Evolutionary conservation across 2,888 invertebrate genomes (phyloP), one percentile per base, ranked within the genome.

Genomic region (Leptogaster cylindrica): DNA sequence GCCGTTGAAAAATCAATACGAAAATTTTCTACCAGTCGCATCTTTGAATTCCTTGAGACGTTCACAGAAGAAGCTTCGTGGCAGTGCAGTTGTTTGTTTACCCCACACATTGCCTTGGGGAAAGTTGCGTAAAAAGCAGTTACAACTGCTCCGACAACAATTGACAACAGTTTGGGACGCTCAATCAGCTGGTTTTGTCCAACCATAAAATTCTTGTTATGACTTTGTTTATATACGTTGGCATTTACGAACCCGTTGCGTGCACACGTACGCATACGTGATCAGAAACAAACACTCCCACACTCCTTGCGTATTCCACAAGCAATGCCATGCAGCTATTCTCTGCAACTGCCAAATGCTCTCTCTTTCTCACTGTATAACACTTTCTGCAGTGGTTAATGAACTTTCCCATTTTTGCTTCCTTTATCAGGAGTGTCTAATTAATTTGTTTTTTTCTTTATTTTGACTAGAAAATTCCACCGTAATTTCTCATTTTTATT

Each of bases 1-100:
- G n/a, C 25, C 31, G 25, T 58, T 39, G 58, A 41, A 58, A 58
- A 58, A 58, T 58, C 58, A 25, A 58, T 58, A 58, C 23, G 12
- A 36, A 20, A 58, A 58, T 41, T 39, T 23, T 41, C 41, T 25
- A 25, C 23, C 23, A 58, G 55, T 18, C 4, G 25, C 27, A 12
- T 25, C n/a, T n/a, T 16, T 51, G 28, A 23, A 58, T 58, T 58
- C 58, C 58, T 58, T 39, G 39, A n/a, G 16, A 51, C 12, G 51
- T 14, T 4, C 27, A 18, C 23, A 12, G 10, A 20, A 8, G 2
- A 31, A n/a, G n/a, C 5, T n/a, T 20, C 41, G 6, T 41, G 16
- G 41, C 41, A 0, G 14, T 2, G 41, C 0, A 16, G 41, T 20
- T 41, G 44, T n/a, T n/a, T n/a, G n/a, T n/a, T n/a, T n/a, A n/a